These are phyloP conservation scores for Meloidogyne floridensis DNA, from an alignment of 1,140 invertebrate genomes.

Conservation along the genomic window DNA sequence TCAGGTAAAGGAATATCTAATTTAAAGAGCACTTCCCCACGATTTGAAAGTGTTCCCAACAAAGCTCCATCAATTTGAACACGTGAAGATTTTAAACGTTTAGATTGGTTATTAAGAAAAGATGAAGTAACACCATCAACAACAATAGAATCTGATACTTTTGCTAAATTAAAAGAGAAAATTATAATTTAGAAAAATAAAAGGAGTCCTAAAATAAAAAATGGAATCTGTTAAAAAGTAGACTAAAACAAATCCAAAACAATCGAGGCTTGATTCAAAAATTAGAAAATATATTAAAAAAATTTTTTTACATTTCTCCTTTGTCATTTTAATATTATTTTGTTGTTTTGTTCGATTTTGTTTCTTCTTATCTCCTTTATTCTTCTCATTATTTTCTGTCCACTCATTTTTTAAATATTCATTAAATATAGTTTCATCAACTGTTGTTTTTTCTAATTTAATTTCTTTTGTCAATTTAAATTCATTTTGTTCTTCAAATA, in stretches of 20 bases:
- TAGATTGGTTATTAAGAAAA: neutral
- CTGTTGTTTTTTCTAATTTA: neutral
- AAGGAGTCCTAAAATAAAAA: neutral
- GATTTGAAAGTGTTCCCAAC: neutral
- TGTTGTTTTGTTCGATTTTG: too few species aligned
- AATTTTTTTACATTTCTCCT: neutral
- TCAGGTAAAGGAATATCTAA: constrained; percentile 19
- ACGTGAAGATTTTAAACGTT: neutral
- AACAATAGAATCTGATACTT: neutral
- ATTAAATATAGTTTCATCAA: neutral
- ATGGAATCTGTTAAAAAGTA: too few species aligned
- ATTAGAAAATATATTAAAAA: too few species aligned
- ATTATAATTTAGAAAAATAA: neutral
- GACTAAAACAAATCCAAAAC: too few species aligned
- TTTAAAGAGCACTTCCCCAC: constrained; percentile 1
- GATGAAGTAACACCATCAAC: neutral
- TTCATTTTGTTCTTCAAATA: constrained; percentile 8
- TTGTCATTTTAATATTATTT: neutral
- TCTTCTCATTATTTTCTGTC: neutral
- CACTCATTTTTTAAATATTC: neutral
- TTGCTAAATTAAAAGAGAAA: neutral
- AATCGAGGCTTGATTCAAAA: too few species aligned
- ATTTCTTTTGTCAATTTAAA: neutral
- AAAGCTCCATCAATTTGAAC: neutral
- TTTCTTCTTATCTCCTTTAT: neutral